Evolutionary conservation across 1,140 invertebrate species (phyloP).

Genomic region (Centruroides sculpturatus): DNA sequence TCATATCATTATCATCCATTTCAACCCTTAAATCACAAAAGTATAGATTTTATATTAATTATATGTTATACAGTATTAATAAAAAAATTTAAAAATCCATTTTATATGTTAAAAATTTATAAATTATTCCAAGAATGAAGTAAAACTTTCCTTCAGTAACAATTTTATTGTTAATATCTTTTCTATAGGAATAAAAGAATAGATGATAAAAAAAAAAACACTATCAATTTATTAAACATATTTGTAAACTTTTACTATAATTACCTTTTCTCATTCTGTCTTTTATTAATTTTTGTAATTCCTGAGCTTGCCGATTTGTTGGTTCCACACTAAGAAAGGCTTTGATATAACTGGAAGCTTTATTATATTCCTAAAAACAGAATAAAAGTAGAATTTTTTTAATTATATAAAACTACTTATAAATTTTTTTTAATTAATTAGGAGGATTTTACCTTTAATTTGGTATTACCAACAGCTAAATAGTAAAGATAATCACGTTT

Average conservation of each 20-base stretch:
- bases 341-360: slow-evolving; percentile 65
- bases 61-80: too few species aligned
- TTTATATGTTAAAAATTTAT: too few species aligned
- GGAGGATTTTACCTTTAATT: slow-evolving; percentile 41
- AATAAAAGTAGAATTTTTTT: neutral
- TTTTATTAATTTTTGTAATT: slow-evolving; percentile 62
- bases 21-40: too few species aligned
- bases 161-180: too few species aligned
- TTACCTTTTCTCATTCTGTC: slow-evolving; percentile 71
- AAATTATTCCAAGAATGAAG: too few species aligned
- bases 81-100: too few species aligned
- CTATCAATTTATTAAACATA: too few species aligned
- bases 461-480: slow-evolving; percentile 80
- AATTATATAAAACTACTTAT: neutral
- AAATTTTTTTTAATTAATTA: neutral
- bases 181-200: too few species aligned
- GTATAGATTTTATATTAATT: too few species aligned
- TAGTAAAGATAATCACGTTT: slow-evolving; percentile 90
- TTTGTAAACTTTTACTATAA: neutral
- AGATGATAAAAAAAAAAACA: too few species aligned
- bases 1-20: too few species aligned
- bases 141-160: too few species aligned
- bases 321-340: slow-evolving; percentile 74
- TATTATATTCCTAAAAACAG: slow-evolving; percentile 55
- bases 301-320: slow-evolving; percentile 73